phyloP scores from a whole-genome alignment of 2,113 vertebrate genomes.

The Eublepharis macularius region DNA sequence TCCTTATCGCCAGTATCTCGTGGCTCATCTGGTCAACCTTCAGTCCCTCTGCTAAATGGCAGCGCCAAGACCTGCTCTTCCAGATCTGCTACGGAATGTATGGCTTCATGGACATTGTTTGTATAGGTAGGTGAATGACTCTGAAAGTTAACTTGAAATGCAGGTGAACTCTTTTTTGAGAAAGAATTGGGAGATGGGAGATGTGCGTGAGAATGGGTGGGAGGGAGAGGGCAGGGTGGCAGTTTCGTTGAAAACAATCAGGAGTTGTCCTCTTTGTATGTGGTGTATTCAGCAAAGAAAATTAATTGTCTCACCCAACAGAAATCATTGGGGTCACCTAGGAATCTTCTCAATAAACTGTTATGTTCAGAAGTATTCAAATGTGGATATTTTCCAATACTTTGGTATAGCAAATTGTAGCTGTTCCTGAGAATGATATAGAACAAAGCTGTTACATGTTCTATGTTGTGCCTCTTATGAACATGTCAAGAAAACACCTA shows the following conservation, averaged over 20 bases:
- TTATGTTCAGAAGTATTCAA: neutral
- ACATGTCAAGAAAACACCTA: neutral
- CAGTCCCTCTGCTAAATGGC: constrained; percentile 98
- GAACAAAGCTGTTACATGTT: neutral
- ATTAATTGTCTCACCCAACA: neutral
- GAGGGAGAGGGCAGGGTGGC: neutral
- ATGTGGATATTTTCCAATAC: neutral
- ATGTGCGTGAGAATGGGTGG: rapidly evolving
- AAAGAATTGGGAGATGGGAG: neutral
- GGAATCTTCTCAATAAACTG: neutral
- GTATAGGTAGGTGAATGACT: constrained; percentile 86
- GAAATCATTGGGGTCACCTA: neutral
- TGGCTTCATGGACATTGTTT: constrained; percentile 99
- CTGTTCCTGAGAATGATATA: neutral
- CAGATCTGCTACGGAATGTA: constrained; percentile 99
- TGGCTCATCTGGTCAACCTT: constrained; percentile 99
- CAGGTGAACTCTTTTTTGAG: rapidly evolving
- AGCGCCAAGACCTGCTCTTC: constrained; percentile 98
- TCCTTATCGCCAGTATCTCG: constrained; percentile 98
- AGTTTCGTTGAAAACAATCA: neutral
- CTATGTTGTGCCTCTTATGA: neutral
- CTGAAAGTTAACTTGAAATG: rapidly evolving
- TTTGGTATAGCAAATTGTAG: neutral
- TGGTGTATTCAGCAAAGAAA: neutral
- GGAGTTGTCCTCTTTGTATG: neutral